Conservation (phyloP, 2,797 vertebrate genomes). For the Sebastes aleutianus region DNA sequence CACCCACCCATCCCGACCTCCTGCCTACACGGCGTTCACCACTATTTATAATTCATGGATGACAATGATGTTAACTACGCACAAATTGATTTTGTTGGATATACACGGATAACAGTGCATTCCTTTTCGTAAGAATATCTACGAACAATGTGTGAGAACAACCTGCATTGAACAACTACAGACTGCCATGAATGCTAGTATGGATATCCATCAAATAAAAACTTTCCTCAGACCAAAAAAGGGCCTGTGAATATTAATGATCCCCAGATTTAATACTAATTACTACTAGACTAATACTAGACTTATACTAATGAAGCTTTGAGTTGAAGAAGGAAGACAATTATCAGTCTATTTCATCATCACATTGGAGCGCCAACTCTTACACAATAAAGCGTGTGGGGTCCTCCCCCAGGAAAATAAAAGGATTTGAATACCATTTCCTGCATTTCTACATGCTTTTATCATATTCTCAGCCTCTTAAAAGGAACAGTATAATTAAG, state of each 20-base stretch:
- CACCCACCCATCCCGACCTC: too few relatives aligned
- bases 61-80: too few relatives aligned
- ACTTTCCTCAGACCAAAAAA: neutral
- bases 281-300: neutral
- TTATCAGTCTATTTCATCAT: neutral
- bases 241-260: neutral
- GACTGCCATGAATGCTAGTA: neutral
- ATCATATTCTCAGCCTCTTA: neutral
- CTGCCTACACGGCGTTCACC: too few relatives aligned
- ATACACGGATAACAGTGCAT: too few relatives aligned
- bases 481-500: neutral
- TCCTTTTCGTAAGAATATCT: too few relatives aligned
- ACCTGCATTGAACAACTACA: neutral
- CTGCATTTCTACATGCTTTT: neutral
- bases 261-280: neutral
- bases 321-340: neutral
- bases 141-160: too few relatives aligned
- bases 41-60: too few relatives aligned
- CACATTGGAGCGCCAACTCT: neutral
- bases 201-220: neutral
- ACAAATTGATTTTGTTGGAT: too few relatives aligned
- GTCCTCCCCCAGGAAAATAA: neutral
- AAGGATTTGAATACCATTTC: neutral
- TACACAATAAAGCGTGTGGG: neutral
- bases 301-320: slow-evolving; percentile 7